Conservation (phyloP, 2,888 invertebrate genomes). For the Sinelater perroti region DNA sequence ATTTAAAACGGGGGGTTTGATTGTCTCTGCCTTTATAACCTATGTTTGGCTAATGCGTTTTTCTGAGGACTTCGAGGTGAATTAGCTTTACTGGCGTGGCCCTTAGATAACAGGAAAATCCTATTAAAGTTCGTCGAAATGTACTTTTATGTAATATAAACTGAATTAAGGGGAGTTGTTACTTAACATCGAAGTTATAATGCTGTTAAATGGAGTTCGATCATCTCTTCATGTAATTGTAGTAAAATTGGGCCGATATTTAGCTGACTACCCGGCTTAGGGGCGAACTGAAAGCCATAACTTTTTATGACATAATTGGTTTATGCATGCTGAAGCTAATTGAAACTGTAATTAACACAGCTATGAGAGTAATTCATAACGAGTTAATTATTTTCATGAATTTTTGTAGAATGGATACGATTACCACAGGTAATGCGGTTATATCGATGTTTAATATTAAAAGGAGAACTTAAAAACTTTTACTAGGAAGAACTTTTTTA, state of each 20-base stretch:
- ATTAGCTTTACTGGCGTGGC: neutral
- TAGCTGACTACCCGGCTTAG: neutral
- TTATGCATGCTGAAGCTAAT: too few species aligned
- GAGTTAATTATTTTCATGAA: too few species aligned
- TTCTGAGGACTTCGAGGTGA: neutral
- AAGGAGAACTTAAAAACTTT: too few species aligned
- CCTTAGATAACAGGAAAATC: constrained; percentile 8
- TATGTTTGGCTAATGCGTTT: neutral
- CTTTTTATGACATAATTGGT: too few species aligned
- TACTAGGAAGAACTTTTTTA: too few species aligned
- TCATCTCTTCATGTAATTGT: neutral
- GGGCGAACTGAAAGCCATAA: neutral
- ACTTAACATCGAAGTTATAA: constrained; percentile 8
- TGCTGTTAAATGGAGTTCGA: constrained; percentile 10
- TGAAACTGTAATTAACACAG: too few species aligned
- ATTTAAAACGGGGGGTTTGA: too few species aligned
- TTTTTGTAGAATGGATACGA: too few species aligned
- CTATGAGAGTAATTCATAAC: too few species aligned
- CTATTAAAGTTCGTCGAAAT: constrained; percentile 12
- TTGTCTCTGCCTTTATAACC: too few species aligned
- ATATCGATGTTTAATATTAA: too few species aligned
- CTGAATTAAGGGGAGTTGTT: neutral
- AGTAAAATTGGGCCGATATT: neutral
- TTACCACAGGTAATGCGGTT: too few species aligned
- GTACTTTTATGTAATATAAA: constrained; percentile 10